Conservation (phyloP, 2,113 vertebrate species). For the Syrmaticus mikado region DNA sequence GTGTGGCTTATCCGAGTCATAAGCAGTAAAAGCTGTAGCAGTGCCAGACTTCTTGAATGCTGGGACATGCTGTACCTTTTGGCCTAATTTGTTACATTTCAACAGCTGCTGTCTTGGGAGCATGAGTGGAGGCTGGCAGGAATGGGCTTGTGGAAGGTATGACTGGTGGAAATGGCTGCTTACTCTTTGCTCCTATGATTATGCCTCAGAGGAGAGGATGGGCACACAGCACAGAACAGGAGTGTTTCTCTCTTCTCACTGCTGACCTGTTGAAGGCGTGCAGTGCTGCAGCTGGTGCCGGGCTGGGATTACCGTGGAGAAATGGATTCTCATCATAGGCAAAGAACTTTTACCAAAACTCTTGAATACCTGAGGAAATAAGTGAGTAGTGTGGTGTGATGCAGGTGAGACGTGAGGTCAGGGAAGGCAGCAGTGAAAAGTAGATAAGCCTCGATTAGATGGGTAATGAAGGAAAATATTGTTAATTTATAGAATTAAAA, state of each 20-base stretch:
- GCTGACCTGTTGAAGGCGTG: not conserved
- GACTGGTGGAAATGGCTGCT: conserved; percentile 23
- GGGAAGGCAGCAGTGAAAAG: not conserved
- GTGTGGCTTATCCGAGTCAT: not conserved
- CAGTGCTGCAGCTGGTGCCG: not conserved
- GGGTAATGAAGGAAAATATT: not conserved
- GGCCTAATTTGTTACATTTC: not conserved
- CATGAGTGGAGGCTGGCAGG: conserved; percentile 16
- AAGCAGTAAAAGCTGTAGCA: not conserved
- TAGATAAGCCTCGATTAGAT: not conserved
- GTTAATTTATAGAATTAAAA: not conserved
- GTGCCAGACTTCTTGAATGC: not conserved
- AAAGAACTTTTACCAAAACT: not conserved
- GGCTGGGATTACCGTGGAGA: not conserved
- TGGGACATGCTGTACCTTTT: conserved; percentile 39
- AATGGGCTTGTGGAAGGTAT: conserved; percentile 23
- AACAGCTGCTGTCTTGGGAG: not conserved
- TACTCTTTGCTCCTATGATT: not conserved
- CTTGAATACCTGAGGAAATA: not conserved
- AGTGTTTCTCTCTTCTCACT: not conserved
- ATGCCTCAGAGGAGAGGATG: not conserved
- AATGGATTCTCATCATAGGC: not conserved
- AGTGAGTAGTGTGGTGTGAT: not conserved
- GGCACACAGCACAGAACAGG: fast-evolving
- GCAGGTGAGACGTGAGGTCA: not conserved